Evolutionary conservation across 2,797 vertebrate species (phyloP), one percentile per base, ranked within the genome.

Genomic region (Danio jaintianensis): DNA sequence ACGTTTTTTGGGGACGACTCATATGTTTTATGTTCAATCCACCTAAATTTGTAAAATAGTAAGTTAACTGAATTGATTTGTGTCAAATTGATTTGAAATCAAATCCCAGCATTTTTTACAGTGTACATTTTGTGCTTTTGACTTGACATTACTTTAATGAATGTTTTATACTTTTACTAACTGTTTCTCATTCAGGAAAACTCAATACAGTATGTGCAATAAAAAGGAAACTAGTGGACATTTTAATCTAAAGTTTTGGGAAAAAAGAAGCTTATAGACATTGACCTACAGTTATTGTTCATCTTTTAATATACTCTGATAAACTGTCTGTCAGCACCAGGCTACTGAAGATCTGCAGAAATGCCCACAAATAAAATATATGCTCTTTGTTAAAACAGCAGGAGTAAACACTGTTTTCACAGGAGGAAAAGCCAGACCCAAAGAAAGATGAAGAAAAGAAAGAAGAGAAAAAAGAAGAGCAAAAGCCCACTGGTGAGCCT

Each of bases 381-480:
- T 29, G 29, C 29, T 29, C 29, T 29, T 29, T 29, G 29, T 29
- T 29, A 29, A 29, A 29, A 3, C 29, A 29, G 29, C 29, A 29
- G 29, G 29, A 29, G 29, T 29, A 1, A 29, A 29, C 29, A 29
- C 29, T 29, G 29, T 29, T 29, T 29, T 29, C 3, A 68, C 80
- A 92, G 89, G 88, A 90, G 45, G 89, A 91, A 38, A 89, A 85
- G 7, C 78, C 86, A 0, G 83, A 85, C 10, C 66, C 89, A 6
- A 84, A 75, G 4, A 73, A 88, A 67, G 84, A 86, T 36, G 78
- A 89, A 7, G 85, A 74, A 4, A 52, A 85, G 55, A 79, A 89
- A 6, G 73, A 89, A 3, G 79, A 86, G 48, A 62, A 83, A 48
- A 86, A 85, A 13, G 78, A 83, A 20, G 86, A 87, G 2, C 83